Evolutionary conservation across 2,797 vertebrate genomes (phyloP), one percentile per base, ranked within the genome.

Genomic region (Acipenser transmontanus): DNA sequence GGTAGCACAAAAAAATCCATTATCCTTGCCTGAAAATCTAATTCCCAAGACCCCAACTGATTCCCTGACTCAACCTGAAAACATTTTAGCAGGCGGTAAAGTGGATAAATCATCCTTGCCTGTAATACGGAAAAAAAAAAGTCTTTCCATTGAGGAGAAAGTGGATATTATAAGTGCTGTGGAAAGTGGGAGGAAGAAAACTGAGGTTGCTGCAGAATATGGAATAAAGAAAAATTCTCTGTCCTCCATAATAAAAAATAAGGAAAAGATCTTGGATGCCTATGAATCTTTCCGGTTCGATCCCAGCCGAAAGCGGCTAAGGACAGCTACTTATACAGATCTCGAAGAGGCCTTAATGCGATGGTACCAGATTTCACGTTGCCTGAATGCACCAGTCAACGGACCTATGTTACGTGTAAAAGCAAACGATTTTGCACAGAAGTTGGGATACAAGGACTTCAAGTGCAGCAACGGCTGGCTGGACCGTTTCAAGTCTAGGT

Each of bases 381-480:
- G 82, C 76, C 51, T 87, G 59, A 81, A 81, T 1, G 74, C 85
- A 20, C 81, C 81, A 0, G 79, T 89, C 1, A 88, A 72, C 1
- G 85, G 87, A 0, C 79, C 82, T 0, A 80, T 85, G 81, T 34
- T 88, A 69, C 82, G 81, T 66, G 77, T 83, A 5, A 87, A 85
- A 76, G 86, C 82, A 4, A 85, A 87, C 12, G 78, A 84, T 70
- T 85, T 89, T 78, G 85, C 85, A 59, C 79, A 82, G 81, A 82
- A 84, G 73, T 80, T 88, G 13, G 87, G 87, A 67, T 50, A 34
- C 20, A 34, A 34, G 20, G 82, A 86, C 62, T 88, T 89, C 73
- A 85, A 80, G 47, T 88, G 87, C 76, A 88, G 85, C 59, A 87
- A 87, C 61, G 87, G 87, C 61, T 89, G 87, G 85, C 77, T 88